phyloP scores from a whole-genome alignment of 2,888 invertebrate species.

The Heliconius erato region DNA sequence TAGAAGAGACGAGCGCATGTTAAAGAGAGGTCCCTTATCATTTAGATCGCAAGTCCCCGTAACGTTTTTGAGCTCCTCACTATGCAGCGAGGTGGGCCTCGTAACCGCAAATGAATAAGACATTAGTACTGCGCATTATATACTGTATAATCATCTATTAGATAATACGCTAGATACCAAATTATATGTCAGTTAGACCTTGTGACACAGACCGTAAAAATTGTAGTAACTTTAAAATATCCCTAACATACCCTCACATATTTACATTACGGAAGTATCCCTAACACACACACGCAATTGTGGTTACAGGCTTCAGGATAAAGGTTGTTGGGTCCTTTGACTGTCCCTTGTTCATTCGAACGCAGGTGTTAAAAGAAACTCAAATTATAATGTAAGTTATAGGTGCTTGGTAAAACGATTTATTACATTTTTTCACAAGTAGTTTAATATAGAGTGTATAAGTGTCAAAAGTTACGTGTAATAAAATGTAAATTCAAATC shows the following conservation, averaged over 20 bases:
- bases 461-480: too few species aligned
- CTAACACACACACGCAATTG: not conserved
- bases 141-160: too few species aligned
- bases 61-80: too few species aligned
- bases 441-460: too few species aligned
- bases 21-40: too few species aligned
- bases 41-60: too few species aligned
- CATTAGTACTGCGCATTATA: too few species aligned
- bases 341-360: not conserved
- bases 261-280: not conserved
- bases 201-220: not conserved
- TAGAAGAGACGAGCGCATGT: too few species aligned
- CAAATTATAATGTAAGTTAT: not conserved
- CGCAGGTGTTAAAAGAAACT: not conserved
- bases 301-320: not conserved
- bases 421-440: not conserved
- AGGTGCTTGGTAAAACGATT: not conserved
- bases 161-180: too few species aligned
- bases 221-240: not conserved
- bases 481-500: too few species aligned
- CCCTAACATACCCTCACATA: not conserved
- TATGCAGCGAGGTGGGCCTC: too few species aligned
- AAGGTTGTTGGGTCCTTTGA: not conserved
- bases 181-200: not conserved
- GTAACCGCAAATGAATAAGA: too few species aligned